Evolutionary conservation across 1,140 invertebrate genomes (phyloP).

Genomic region (Habropoda laboriosa): DNA sequence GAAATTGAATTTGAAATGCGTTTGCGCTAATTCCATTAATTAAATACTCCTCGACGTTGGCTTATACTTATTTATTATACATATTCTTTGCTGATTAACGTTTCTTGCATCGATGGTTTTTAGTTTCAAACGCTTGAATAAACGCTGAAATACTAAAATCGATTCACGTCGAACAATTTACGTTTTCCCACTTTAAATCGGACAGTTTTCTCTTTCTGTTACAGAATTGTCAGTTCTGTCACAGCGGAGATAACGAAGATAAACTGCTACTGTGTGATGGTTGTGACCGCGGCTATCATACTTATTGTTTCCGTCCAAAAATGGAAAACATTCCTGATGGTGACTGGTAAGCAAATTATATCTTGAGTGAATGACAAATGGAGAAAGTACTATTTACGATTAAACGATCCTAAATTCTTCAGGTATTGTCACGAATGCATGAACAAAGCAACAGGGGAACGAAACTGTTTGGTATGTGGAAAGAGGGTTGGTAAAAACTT

Average conservation of each 20-base stretch:
- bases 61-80: conserved; percentile 15
- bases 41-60: background rate
- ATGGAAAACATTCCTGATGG: conserved; percentile 98
- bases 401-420: conserved; percentile 30
- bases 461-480: conserved; percentile 94
- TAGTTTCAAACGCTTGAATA: conserved; percentile 36
- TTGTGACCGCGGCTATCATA: conserved; percentile 99
- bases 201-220: conserved; percentile 77
- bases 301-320: conserved; percentile 98
- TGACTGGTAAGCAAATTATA: conserved; percentile 90
- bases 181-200: conserved; percentile 23
- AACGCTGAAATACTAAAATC: conserved; percentile 40
- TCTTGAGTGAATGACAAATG: background rate
- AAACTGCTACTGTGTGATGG: conserved; percentile 97
- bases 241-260: conserved; percentile 97
- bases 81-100: conserved; percentile 38
- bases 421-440: conserved; percentile 98
- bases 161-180: background rate
- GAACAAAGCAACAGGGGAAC: conserved; percentile 95
- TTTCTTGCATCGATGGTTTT: conserved; percentile 33
- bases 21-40: conserved; percentile 20
- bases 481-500: conserved; percentile 89
- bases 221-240: conserved; percentile 98
- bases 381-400: background rate
- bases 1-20: background rate